These are phyloP conservation scores for Pristiophorus japonicus DNA, from an alignment of 2,113 vertebrate species.

Conservation along the genomic window DNA sequence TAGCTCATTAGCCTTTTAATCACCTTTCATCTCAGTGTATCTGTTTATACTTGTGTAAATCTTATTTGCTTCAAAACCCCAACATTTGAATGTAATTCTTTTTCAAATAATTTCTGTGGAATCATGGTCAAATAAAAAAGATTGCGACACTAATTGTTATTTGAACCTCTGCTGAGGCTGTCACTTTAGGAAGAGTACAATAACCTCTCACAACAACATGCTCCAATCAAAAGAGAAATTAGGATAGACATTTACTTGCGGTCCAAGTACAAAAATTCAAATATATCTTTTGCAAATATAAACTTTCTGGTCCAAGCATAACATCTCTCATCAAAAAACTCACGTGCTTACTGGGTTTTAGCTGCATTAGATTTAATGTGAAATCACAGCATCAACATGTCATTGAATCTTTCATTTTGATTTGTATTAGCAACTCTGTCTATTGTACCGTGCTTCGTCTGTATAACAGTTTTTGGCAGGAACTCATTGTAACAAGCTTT, in stretches of 20 bases:
- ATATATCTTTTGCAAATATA: neutral
- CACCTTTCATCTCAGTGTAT: no score
- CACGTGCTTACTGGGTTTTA: neutral
- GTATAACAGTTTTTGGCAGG: neutral
- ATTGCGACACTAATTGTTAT: neutral
- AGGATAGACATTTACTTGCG: neutral
- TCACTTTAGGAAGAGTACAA: neutral
- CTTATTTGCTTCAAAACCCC: neutral
- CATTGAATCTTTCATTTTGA: slow-evolving; percentile 4
- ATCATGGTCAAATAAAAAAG: neutral
- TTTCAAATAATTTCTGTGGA: neutral
- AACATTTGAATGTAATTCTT: neutral
- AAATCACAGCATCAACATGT: slow-evolving; percentile 12
- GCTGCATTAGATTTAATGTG: slow-evolving; percentile 5
- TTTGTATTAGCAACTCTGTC: neutral
- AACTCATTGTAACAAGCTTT: neutral
- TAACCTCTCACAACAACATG: neutral
- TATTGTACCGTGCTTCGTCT: neutral
- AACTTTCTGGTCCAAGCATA: neutral
- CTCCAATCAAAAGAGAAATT: neutral
- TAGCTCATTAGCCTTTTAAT: no score
- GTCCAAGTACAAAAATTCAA: neutral
- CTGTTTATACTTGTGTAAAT: neutral
- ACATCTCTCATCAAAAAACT: neutral
- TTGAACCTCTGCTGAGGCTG: neutral